Evolutionary conservation across 2,797 vertebrate species (phyloP).

Genomic region (Amblyopsis hoosieri): DNA sequence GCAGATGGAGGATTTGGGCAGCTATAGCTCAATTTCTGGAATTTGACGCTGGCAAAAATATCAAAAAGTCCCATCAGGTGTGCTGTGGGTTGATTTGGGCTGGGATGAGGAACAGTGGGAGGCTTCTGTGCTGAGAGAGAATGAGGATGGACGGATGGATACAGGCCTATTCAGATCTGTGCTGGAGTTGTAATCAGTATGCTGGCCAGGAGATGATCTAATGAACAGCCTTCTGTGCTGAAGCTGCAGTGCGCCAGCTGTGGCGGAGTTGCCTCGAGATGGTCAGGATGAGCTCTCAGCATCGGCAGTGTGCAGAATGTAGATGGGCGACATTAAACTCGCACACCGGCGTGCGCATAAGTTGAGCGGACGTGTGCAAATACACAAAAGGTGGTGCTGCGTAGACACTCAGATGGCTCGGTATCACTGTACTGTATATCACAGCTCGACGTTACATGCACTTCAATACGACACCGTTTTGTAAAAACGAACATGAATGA

Average conservation of each 20-base stretch:
- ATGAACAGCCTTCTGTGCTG: constrained; percentile 61
- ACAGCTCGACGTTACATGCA: too few relatives aligned
- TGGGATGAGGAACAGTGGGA: constrained; percentile 61
- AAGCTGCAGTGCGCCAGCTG: constrained; percentile 55
- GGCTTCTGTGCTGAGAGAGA: constrained; percentile 40
- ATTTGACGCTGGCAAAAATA: constrained; percentile 40
- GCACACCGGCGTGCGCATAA: constrained; percentile 1
- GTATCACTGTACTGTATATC: too few relatives aligned
- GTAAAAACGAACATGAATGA: constrained; percentile 2
- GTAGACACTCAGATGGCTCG: too few relatives aligned
- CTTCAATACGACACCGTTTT: not conserved
- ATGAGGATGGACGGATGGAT: constrained; percentile 31
- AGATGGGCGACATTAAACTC: constrained; percentile 16
- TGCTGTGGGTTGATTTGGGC: constrained; percentile 45
- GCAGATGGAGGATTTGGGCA: constrained; percentile 32
- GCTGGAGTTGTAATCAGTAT: constrained; percentile 61
- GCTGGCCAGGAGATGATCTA: constrained; percentile 49
- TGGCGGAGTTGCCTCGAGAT: constrained; percentile 53
- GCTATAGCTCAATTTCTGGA: constrained; percentile 37
- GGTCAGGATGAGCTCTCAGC: constrained; percentile 38
- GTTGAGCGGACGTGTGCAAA: not conserved
- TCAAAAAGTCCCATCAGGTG: constrained; percentile 49
- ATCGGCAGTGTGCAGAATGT: constrained; percentile 34
- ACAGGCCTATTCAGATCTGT: constrained; percentile 55
- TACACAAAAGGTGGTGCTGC: not conserved